These are phyloP conservation scores for Procambarus clarkii DNA, from an alignment of 1,140 invertebrate genomes.

Conservation along the genomic window DNA sequence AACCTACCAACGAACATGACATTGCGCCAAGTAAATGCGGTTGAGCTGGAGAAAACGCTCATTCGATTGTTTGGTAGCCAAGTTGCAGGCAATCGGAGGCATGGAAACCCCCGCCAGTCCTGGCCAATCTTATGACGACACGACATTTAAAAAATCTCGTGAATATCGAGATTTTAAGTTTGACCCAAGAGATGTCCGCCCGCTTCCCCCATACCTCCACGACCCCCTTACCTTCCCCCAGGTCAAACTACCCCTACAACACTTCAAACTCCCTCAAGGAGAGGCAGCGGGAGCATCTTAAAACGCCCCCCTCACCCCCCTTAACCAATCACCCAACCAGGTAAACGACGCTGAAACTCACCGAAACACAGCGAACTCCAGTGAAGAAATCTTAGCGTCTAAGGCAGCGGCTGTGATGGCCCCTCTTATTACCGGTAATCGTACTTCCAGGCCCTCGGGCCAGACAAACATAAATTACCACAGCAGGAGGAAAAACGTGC, in stretches of 20 bases:
- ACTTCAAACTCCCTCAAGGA: background rate
- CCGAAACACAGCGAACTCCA: conserved; percentile 3
- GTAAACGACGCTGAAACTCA: background rate
- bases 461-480: conserved; percentile 67
- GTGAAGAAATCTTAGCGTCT: background rate
- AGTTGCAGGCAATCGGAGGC: background rate
- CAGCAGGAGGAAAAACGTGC: conserved; percentile 58
- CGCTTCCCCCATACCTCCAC: no score
- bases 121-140: conserved; percentile 43
- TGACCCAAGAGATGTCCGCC: background rate
- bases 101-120: conserved; percentile 31
- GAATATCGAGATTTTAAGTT: no score
- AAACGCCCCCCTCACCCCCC: no score
- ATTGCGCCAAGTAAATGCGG: no score
- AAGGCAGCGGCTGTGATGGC: conserved; percentile 41
- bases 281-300: background rate
- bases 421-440: conserved; percentile 65
- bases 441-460: conserved; percentile 54
- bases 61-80: background rate
- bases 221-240: no score
- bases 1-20: no score
- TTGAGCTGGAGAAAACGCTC: no score
- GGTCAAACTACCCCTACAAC: no score
- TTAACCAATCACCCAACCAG: background rate
- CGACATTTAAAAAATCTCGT: conserved; percentile 41